phyloP scores from a whole-genome alignment of 2,888 invertebrate species.

The Ametastegia equiseti region DNA sequence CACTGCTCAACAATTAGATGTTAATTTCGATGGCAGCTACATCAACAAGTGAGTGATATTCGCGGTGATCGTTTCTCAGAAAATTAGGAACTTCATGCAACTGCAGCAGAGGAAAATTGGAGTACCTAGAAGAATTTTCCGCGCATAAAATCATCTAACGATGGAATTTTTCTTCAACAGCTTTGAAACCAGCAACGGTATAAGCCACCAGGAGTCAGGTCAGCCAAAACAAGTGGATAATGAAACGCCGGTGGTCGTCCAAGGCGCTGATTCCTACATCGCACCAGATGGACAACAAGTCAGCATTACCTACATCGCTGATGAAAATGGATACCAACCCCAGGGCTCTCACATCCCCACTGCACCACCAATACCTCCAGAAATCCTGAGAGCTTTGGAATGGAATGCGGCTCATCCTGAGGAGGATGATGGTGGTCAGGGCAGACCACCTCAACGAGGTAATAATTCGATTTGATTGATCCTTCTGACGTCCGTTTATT shows the following conservation, averaged over 20 bases:
- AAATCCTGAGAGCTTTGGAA: conserved; percentile 74
- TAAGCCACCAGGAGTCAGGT: conserved; percentile 75
- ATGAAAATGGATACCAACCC: conserved; percentile 74
- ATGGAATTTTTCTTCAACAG: conserved; percentile 57
- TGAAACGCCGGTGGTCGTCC: conserved; percentile 72
- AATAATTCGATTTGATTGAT: neutral
- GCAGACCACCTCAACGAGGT: conserved; percentile 64
- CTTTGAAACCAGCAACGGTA: conserved; percentile 77
- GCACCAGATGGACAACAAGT: conserved; percentile 75
- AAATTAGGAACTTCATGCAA: neutral
- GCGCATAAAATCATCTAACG: too few species aligned
- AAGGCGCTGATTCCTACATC: conserved; percentile 74
- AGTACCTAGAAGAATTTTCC: too few species aligned
- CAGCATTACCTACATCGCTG: conserved; percentile 73
- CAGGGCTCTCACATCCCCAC: conserved; percentile 75
- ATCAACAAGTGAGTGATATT: conserved; percentile 72
- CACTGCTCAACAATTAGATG: conserved; percentile 73
- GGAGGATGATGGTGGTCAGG: conserved; percentile 69
- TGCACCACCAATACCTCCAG: conserved; percentile 75
- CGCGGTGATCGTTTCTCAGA: neutral
- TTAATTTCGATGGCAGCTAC: conserved; percentile 73
- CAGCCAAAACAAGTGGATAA: conserved; percentile 73
- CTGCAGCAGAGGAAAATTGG: too few species aligned
- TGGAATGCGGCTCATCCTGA: conserved; percentile 76
- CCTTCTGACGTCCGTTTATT: neutral